phyloP scores from a whole-genome alignment of 2,888 invertebrate genomes.

The Nycteola revayana region DNA sequence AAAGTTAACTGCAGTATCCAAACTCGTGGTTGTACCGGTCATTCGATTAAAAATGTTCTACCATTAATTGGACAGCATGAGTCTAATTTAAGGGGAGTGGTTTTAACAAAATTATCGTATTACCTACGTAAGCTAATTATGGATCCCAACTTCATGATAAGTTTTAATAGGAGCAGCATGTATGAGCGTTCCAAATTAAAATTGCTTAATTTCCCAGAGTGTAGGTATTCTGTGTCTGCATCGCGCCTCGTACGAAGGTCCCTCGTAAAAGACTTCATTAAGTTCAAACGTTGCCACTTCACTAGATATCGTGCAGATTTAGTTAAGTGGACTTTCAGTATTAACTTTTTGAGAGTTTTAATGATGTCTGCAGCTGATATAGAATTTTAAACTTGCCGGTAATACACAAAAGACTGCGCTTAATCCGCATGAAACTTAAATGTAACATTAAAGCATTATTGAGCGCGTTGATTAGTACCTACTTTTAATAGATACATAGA shows the following conservation, averaged over 20 bases:
- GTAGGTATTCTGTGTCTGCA: constrained; percentile 17
- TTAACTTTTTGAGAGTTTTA: constrained; percentile 13
- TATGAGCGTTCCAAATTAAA: constrained; percentile 45
- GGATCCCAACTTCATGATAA: constrained; percentile 60
- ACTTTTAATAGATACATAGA: too few species aligned
- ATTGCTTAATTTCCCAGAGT: constrained; percentile 45
- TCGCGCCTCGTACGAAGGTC: constrained; percentile 24
- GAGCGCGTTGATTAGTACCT: too few species aligned
- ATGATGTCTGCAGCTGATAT: constrained; percentile 10
- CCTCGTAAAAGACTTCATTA: constrained; percentile 31
- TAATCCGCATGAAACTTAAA: too few species aligned
- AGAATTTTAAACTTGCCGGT: not conserved
- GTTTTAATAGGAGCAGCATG: constrained; percentile 44
- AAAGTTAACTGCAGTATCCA: constrained; percentile 24
- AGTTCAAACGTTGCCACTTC: constrained; percentile 32
- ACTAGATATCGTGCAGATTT: constrained; percentile 21
- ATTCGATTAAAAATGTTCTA: constrained; percentile 49
- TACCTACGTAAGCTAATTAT: constrained; percentile 67
- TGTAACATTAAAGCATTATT: too few species aligned
- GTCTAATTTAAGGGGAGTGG: constrained; percentile 47
- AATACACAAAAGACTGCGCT: too few species aligned
- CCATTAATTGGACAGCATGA: constrained; percentile 50
- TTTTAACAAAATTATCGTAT: constrained; percentile 60
- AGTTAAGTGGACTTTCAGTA: constrained; percentile 24
- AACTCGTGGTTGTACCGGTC: constrained; percentile 26